Evolutionary conservation across 2,113 vertebrate genomes (phyloP), one percentile per base, ranked within the genome.

Genomic region (Ranitomeya variabilis): DNA sequence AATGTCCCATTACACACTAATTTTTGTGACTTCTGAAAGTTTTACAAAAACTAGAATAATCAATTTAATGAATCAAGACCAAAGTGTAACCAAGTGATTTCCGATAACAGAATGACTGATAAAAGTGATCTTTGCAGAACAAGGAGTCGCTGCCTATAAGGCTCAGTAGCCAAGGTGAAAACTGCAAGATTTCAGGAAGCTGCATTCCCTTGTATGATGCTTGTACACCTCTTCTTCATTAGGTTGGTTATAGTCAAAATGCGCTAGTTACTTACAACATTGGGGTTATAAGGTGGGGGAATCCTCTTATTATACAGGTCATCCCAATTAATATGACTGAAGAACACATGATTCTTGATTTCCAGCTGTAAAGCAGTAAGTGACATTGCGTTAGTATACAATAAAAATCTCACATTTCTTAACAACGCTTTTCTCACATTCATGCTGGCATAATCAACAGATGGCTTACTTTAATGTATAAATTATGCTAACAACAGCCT

Each of bases 251-350:
- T 45, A 45, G 0, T 71, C 16, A 23, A 18, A 74, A 45, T 21
- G 31, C 18, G 0, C 26, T 57, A n/a, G 62, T 54, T 26, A 94
- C 97, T 96, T 93, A 99, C 98, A 96, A 99, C 98, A 0, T 98
- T 99, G 6, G 98, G 98, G 91, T 97, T 98, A 93, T 97, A 99
- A 0, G 98, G 98, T 89, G 98, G 98, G 82, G 95, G 96, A 90
- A 99, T 97, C 91, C 96, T 97, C 94, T 99, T 99, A 92, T 99
- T 94, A 90, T 97, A 96, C 89, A 99, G 94, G 90, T 99, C 98
- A 3, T 99, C 98, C 98, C 98, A 99, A 94, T 98, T 98, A 91
- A 99, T 98, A 37, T 95, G 94, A 88, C 96, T 96, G 94, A 99
- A 99, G 94, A 99, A 99, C 0, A 93, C 87, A 0, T 99, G 98